These are phyloP conservation scores for Chelmon rostratus DNA, from an alignment of 2,797 vertebrate species.

Conservation along the genomic window DNA sequence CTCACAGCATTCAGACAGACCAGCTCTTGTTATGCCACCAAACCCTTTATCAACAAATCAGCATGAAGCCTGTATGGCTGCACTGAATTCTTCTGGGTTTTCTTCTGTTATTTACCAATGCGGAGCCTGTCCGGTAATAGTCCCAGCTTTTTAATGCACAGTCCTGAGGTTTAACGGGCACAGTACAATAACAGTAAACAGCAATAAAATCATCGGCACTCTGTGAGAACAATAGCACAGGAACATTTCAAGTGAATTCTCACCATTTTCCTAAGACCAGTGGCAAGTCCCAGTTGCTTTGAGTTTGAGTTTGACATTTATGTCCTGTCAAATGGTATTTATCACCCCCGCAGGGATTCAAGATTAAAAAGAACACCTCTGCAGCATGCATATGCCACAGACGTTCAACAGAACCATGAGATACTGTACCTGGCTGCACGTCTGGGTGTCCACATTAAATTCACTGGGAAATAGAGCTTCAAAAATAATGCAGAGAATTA, in stretches of 20 bases:
- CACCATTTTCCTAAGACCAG: slow-evolving; percentile 45
- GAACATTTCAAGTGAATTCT: slow-evolving; percentile 46
- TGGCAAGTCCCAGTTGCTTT: slow-evolving; percentile 51
- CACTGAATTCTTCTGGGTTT: slow-evolving; percentile 20
- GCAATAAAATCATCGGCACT: slow-evolving; percentile 25
- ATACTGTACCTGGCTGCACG: slow-evolving; percentile 7
- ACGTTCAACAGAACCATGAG: slow-evolving; percentile 19
- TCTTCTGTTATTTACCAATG: slow-evolving; percentile 53
- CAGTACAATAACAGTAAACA: too few relatives aligned
- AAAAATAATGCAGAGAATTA: background rate
- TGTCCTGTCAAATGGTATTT: slow-evolving; percentile 56
- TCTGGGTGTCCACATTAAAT: background rate
- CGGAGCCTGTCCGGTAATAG: slow-evolving; percentile 30
- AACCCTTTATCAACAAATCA: slow-evolving; percentile 66
- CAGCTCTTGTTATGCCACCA: slow-evolving; percentile 30
- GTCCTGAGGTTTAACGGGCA: slow-evolving; percentile 25
- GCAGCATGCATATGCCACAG: slow-evolving; percentile 44
- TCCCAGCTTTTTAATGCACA: slow-evolving; percentile 14
- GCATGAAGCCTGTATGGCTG: slow-evolving; percentile 51
- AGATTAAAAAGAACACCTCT: slow-evolving; percentile 43
- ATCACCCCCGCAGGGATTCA: slow-evolving; percentile 31
- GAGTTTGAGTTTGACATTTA: slow-evolving; percentile 64
- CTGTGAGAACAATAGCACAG: slow-evolving; percentile 18
- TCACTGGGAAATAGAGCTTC: background rate
- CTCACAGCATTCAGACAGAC: slow-evolving; percentile 27